Base-by-base conservation (phyloP, 1,140 invertebrate genomes). In the Drosophila arizonae region DNA sequence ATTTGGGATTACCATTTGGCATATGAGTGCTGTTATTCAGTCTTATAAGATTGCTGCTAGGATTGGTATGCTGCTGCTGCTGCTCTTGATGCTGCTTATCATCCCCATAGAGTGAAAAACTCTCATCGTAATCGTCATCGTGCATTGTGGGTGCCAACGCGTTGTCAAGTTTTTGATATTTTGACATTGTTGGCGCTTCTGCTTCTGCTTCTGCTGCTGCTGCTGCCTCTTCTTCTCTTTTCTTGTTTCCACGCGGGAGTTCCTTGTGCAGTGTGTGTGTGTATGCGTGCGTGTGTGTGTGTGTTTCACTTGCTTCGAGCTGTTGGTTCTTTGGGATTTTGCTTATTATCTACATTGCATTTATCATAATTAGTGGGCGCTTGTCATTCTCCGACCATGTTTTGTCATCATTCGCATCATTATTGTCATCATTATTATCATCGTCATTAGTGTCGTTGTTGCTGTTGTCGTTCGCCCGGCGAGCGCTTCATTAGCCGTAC, bases 81-180 rank as follows among this genome's bases (percentile, higher is more conserved):
- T 52, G 56, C 10, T 48, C 55, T 6, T 9, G 28, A 30, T 30
- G 33, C 33, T 33, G 64, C 74, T 84, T 72, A 54, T 80, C 77
- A 58, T 80, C 67, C 61, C 58, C 64, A 56, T 80, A 88, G 60
- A 73, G 65, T 43, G 78, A 52, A 62, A 76, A 87, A 55, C 76
- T 77, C 48, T 76, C 78, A 45, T 88, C 84, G 46, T 74, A 72
- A 46, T 84, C 79, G 72, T 87, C 72, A 45, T 88, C 84, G 26
- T 77, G 64, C 39, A 56, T 58, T 58, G 55, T 74, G 43, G 72
- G 52, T 41, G 69, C 62, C n/a, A 62, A 17, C 11, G 64, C 55
- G 41, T 61, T 79, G 76, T 75, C 85, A 60, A 88, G 84, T 55
- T 84, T 89, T 43, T 88, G 84, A 88, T 88, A 88, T 76, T 84